Base-by-base conservation (phyloP, 1,140 invertebrate species). In the Pseudomyrmex pallidus region DNA sequence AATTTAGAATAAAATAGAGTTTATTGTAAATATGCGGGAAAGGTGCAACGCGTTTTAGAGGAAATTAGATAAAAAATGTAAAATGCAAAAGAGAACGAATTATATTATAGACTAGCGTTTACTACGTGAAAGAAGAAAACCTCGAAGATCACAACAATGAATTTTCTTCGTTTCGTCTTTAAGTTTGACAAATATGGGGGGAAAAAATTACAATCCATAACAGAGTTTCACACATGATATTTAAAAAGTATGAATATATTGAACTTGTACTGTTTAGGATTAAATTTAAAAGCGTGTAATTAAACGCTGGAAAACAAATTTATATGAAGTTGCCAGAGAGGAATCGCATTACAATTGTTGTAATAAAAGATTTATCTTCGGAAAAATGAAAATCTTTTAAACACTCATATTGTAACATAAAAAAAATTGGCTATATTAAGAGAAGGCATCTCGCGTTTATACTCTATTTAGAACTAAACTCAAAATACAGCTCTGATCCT, bases 21-120 rank as follows among this genome's bases (percentile, higher is more conserved):
- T 80, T 80, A 80, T 80, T 80, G 76, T 80, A 80, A 80, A 80
- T 80, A 80, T 80, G 66, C 20, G 76, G 66, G 66, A 80, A 80
- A 80, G 66, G 76, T 80, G 76, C 76, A 80, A 80, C 76, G 76
- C 76, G 76, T 80, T 80, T 80, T 80, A 80, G 76, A 80, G 50
- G 59, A 80, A 80, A 80, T 80, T 80, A 80, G 66, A 72, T 80
- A 80, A 80, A 80, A 62, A 20, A 72, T 72, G 76, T 78, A 78
- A 78, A 78, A 67, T 80, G 76, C 66, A 80, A 80, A 80, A 80
- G 59, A 74, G 56, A 74, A 54, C 59, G 66, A 80, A 56, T 80
- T 80, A 70, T 78, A 78, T 61, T 70, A 70, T 80, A 70, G 66
- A 59, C 25, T 78, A 68, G 50, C 15, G 54, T 67, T 80, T 80